Percentiles rank a stretch among this genome's conserved stretches.
Evolutionary conservation across 2,113 vertebrate genomes (phyloP).

Genomic region (Austrofundulus limnaeus): DNA sequence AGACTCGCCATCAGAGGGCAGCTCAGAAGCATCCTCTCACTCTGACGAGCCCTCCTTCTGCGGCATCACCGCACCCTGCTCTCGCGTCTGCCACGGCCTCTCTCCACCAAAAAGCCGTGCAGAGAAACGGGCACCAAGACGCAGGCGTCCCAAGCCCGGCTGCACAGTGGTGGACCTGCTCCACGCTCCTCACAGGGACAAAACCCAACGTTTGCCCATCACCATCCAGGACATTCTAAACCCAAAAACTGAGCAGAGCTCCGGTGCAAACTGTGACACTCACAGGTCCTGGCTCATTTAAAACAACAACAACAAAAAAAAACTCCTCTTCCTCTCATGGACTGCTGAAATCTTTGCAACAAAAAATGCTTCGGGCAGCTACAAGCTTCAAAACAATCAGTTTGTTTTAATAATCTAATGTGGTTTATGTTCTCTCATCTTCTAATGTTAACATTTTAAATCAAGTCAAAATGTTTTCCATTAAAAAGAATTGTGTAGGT

Average conservation of each 20-base stretch:
- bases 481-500: too few species aligned
- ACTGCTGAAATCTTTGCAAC: conserved; percentile 27
- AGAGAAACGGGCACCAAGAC: conserved; percentile 87
- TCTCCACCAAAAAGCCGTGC: conserved; percentile 84
- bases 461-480: conserved; percentile 48
- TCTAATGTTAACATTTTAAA: conserved; percentile 25
- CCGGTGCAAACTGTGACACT: conserved; percentile 85
- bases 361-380: conserved; percentile 37
- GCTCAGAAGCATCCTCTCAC: conserved; percentile 91
- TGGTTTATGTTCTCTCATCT: conserved; percentile 21
- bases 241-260: conserved; percentile 84
- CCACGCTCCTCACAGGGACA: conserved; percentile 77
- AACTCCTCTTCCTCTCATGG: background rate
- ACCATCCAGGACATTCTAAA: conserved; percentile 88
- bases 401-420: conserved; percentile 17
- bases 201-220: conserved; percentile 64
- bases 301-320: background rate
- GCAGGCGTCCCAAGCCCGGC: conserved; percentile 83
- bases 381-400: conserved; percentile 40
- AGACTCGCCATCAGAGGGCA: conserved; percentile 88
- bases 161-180: conserved; percentile 84
- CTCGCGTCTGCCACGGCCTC: conserved; percentile 87
- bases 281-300: conserved; percentile 84
- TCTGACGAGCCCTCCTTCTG: conserved; percentile 96
- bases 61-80: conserved; percentile 87